Percentiles rank a stretch among this genome's conserved stretches.
Evolutionary conservation across 2,797 vertebrate genomes (phyloP).

Genomic region (Hylomyscus alleni): DNA sequence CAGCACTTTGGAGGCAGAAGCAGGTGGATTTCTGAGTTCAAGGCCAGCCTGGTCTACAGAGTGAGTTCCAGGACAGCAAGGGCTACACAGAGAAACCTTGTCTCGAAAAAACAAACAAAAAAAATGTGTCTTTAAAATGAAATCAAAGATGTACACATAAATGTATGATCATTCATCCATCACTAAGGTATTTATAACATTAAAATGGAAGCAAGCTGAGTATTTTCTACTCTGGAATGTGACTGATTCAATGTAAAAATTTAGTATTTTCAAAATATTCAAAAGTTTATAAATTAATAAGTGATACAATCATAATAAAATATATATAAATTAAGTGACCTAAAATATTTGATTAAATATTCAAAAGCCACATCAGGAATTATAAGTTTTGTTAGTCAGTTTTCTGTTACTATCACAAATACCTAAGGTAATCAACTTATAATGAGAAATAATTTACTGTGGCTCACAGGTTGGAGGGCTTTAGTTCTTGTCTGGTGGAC

Average conservation of each 20-base stretch:
- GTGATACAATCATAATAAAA: neutral
- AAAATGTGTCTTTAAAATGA: constrained; percentile 40
- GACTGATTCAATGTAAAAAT: neutral
- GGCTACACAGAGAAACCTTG: too few species aligned
- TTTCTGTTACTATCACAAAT: neutral
- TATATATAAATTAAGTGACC: constrained; percentile 22
- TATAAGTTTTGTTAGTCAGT: neutral
- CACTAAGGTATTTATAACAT: neutral
- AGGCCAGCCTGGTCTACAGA: too few species aligned
- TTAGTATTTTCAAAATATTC: constrained; percentile 21
- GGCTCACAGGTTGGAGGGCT: too few species aligned
- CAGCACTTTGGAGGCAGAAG: too few species aligned
- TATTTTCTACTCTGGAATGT: neutral
- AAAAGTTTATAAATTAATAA: neutral
- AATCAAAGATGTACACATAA: constrained; percentile 14
- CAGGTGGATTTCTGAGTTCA: too few species aligned
- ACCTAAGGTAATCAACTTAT: neutral
- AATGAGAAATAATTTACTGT: neutral
- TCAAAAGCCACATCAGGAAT: neutral
- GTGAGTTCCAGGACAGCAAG: too few species aligned
- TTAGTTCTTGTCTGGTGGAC: neutral
- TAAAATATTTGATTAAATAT: constrained; percentile 55
- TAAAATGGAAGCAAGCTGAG: constrained; percentile 2
- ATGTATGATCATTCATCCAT: neutral
- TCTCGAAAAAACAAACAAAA: too few species aligned